These are phyloP conservation scores for Tapera naevia DNA, from an alignment of 2,797 vertebrate genomes.

Conservation along the genomic window DNA sequence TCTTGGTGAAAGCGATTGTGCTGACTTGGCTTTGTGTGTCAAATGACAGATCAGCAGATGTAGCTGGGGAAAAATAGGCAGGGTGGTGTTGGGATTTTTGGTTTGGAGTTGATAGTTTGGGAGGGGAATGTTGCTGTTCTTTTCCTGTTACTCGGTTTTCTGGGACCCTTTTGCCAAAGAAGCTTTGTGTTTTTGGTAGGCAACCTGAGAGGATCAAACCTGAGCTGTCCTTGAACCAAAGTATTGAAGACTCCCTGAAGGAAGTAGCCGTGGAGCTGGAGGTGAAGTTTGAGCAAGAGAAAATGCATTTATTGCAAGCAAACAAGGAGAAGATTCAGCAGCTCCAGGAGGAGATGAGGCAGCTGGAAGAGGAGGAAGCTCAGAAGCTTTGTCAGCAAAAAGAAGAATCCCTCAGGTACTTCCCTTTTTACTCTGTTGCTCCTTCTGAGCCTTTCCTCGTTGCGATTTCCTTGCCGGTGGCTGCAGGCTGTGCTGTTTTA, in stretches of 20 bases:
- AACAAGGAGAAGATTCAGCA: slow-evolving; percentile 20
- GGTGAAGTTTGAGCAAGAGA: not conserved
- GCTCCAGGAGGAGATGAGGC: slow-evolving; percentile 71
- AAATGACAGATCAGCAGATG: not conserved
- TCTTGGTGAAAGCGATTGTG: accelerated
- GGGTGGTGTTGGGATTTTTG: not conserved
- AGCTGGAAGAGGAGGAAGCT: slow-evolving; percentile 66
- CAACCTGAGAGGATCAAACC: not conserved
- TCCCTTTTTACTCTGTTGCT: not conserved
- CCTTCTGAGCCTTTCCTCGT: not conserved
- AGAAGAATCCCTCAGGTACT: slow-evolving; percentile 80
- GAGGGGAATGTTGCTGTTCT: not conserved
- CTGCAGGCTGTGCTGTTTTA: not conserved
- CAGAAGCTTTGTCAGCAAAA: slow-evolving; percentile 72
- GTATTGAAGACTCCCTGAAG: not conserved
- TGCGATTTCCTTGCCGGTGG: not conserved
- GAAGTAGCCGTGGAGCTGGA: not conserved
- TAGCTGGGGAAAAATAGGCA: not conserved
- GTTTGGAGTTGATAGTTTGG: not conserved
- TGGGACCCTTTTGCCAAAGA: not conserved
- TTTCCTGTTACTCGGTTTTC: accelerated
- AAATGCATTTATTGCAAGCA: slow-evolving; percentile 26
- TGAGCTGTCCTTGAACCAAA: not conserved
- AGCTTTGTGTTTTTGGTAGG: slow-evolving; percentile 32
- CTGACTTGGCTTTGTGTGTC: not conserved